Base-by-base conservation (phyloP, 2,113 vertebrate species). In the Scomber colias region DNA sequence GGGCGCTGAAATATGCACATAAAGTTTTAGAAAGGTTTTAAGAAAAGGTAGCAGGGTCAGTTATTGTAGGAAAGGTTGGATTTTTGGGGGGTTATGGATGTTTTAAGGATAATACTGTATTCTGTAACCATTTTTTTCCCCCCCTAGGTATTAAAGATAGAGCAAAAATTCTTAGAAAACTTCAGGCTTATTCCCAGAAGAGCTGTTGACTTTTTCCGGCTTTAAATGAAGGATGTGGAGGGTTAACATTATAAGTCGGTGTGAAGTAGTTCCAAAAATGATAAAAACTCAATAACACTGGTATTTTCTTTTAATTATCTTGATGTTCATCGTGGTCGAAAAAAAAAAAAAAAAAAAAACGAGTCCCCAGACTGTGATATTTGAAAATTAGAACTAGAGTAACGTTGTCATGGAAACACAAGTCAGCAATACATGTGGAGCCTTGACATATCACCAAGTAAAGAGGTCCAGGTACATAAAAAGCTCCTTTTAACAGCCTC, bases 381-480 rank as follows among this genome's bases (percentile, higher is more conserved):
- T 72, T 75, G 55, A 80, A 81, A 87, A 89, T 84, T 79, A 83
- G 78, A 85, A 71, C 21, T 8, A 15, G 69, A 81, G 72, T 50
- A 69, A 67, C 1, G 87, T 92, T 87, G 83, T 79, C 87, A 92
- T 88, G 90, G 87, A 86, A 89, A 92, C 90, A 69, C 77, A 82
- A 68, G 81, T 82, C 81, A 80, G 78, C 74, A 65, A 72, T 70
- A 64, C 75, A 75, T 48, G 68, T 71, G 65, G 44, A 80, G 77
- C 86, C 75, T 86, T 85, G 80, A 86, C 70, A 77, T 62, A 70
- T 69, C 67, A 46, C 76, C 17, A 49, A 53, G 68, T 66, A 60
- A 71, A 81, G 78, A 78, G 60, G 69, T 57, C 82, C 59, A 61
- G 75, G 69, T 65, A 77, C 63, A 79, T 31, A 54, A 55, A 85